phyloP scores from a whole-genome alignment of 2,113 vertebrate species.

The Caracal caracal region DNA sequence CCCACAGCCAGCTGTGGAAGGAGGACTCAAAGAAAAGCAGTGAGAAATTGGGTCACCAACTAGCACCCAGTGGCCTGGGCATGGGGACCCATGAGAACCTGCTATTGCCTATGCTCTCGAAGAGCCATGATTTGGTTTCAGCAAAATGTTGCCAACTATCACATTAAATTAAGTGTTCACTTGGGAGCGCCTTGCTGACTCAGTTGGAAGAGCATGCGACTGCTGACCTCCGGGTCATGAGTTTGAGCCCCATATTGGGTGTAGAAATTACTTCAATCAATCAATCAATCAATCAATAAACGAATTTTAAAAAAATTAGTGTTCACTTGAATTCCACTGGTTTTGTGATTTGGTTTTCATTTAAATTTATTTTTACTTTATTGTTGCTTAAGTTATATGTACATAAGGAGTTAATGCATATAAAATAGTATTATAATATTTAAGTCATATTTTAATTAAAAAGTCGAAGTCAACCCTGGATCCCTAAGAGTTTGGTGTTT shows the following conservation, averaged over 20 bases:
- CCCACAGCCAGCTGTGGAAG: neutral
- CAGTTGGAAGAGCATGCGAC: neutral
- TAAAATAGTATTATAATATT: neutral
- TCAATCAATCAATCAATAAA: neutral
- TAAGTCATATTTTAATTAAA: neutral
- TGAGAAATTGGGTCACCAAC: neutral
- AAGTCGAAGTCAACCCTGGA: neutral
- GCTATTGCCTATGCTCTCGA: neutral
- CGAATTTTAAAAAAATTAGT: neutral
- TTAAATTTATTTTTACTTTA: slow-evolving; percentile 9
- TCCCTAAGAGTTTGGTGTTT: neutral
- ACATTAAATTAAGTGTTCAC: neutral
- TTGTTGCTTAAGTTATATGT: neutral
- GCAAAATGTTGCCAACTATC: neutral
- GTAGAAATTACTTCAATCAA: neutral
- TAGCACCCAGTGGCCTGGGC: neutral
- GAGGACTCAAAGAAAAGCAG: neutral
- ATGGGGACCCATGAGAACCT: neutral
- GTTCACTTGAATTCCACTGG: neutral
- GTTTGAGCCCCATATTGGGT: neutral
- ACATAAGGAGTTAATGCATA: neutral
- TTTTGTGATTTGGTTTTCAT: slow-evolving; percentile 5
- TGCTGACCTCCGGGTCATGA: neutral
- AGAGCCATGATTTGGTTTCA: neutral
- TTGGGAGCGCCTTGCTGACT: neutral